Base-by-base conservation (phyloP, 2,888 invertebrate species). In the Nemotelus pantherinus region DNA sequence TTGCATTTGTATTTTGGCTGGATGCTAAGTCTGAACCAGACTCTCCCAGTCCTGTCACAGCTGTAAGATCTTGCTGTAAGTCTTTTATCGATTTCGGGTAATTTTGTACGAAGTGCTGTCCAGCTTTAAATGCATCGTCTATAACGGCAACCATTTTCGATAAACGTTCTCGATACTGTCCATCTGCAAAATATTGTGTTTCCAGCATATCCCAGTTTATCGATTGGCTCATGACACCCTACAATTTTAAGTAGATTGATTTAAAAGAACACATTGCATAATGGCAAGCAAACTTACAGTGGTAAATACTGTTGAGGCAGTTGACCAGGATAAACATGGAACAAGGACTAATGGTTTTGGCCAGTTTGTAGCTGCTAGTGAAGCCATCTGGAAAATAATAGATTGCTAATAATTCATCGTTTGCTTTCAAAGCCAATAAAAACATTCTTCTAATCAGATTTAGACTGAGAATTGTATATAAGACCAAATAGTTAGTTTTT, bases 321-420 rank as follows among this genome's bases (percentile, higher is more conserved):
- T 97, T 2, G 97, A 96, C 97, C 98, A 98, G 0, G 98, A 98
- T 50, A 99, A 89, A 85, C 98, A 99, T 64, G 99, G 99, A 41
- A 98, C 94, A 78, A 99, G 88, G 3, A 96, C 94, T 81, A 99
- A 88, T 5, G 99, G 99, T 85, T 97, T 95, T 44, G 95, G 95
- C 95, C 97, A 98, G 88, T 94, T 97, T 9, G 96, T 94, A 10
- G 98, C 98, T 80, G 98, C 97, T 82, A 99, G 89, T 4, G 97
- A 97, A 80, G 99, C 98, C 98, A 98, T 99, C 97, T 98, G 87
- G 72, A 85, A 83, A 82, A 77, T 1, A 72, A 41, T 10, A 41
- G 9, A 41, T 7, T 41, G 43, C 4, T 65, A 3, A 45, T 39
- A 44, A 65, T 10, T 1, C 5, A 50, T 7, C 50, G 4, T 58